Evolutionary conservation across 2,888 invertebrate species (phyloP).

Genomic region (Tolmerus cingulatus): DNA sequence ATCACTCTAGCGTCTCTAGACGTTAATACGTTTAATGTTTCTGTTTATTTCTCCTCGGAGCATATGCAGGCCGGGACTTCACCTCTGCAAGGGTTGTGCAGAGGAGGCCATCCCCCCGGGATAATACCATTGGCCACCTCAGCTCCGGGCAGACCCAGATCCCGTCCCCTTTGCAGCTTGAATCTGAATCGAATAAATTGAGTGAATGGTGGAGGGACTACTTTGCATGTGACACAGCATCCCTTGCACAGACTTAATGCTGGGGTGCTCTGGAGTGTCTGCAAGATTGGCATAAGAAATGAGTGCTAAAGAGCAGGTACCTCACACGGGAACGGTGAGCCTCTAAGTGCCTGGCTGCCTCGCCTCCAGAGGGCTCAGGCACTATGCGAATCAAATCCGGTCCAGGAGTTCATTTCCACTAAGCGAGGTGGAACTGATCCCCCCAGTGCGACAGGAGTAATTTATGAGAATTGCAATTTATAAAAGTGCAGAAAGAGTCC

Average conservation of each 20-base stretch:
- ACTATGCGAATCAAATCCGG: background rate
- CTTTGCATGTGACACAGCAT: constrained; percentile 15
- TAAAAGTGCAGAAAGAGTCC: background rate
- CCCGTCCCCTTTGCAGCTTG: background rate
- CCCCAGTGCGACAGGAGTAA: background rate
- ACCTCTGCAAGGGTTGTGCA: background rate
- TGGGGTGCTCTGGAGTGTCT: background rate
- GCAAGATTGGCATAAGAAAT: background rate
- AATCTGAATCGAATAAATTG: constrained; percentile 32
- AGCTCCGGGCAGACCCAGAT: background rate
- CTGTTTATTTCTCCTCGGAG: constrained; percentile 26
- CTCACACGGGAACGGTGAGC: background rate
- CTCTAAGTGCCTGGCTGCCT: constrained; percentile 6
- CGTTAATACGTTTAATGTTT: constrained; percentile 24
- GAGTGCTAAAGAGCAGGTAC: background rate
- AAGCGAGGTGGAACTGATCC: background rate
- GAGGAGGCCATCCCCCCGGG: background rate
- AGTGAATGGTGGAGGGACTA: background rate
- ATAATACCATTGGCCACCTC: background rate
- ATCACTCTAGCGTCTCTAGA: background rate
- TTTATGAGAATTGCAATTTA: constrained; percentile 22
- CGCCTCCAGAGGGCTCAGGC: background rate
- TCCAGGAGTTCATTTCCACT: background rate
- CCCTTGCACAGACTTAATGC: background rate
- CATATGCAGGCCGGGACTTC: background rate